Conservation (phyloP, 2,113 vertebrate species). For the Elephas maximus region DNA sequence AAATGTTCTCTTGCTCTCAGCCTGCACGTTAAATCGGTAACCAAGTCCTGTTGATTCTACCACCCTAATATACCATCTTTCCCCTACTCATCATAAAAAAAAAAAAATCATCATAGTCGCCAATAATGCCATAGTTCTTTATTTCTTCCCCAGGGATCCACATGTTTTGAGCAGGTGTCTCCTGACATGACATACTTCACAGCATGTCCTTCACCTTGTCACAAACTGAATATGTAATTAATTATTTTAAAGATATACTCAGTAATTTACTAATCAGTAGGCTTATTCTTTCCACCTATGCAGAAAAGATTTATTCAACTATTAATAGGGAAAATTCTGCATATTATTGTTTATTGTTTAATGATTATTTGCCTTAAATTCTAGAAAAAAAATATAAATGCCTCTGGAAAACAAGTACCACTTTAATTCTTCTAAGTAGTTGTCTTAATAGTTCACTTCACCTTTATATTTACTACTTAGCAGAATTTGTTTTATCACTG, state of each 20-base stretch:
- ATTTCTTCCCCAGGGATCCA: neutral
- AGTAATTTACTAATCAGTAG: neutral
- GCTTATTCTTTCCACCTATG: neutral
- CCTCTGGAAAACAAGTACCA: neutral
- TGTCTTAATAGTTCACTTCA: too few species aligned
- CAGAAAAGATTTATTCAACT: neutral
- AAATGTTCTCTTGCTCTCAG: neutral
- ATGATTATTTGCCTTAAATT: neutral
- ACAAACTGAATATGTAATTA: neutral
- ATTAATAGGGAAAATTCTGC: neutral
- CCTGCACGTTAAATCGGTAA: neutral
- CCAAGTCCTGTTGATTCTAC: neutral
- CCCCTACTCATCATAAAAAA: neutral
- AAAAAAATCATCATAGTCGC: neutral
- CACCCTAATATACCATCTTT: too few species aligned
- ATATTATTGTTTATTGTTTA: neutral
- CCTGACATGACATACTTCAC: neutral
- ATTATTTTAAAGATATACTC: neutral
- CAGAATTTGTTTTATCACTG: neutral
- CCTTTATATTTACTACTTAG: neutral
- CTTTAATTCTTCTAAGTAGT: neutral
- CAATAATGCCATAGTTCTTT: neutral
- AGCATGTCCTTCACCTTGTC: neutral
- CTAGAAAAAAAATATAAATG: neutral
- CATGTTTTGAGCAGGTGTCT: neutral